Base-by-base conservation (phyloP, 1,140 invertebrate genomes). In the Marisa cornuarietis region DNA sequence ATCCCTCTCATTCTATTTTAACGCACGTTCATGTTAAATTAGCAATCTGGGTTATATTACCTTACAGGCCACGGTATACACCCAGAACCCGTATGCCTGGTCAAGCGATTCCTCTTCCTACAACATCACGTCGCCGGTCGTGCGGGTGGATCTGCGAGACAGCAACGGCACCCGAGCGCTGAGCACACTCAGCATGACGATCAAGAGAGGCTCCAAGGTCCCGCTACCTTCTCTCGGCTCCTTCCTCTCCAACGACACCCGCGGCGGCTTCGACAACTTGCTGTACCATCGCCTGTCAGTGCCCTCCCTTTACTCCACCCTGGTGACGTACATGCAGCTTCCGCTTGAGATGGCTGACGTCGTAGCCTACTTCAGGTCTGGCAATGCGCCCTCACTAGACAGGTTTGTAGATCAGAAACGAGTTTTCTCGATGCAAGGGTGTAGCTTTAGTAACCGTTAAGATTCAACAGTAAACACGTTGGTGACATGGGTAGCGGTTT, bases 231-330 rank as follows among this genome's bases (percentile, higher is more conserved):
- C 11, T 11, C 54, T 49, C 13, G n/a, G 66, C 61, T 63, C 52
- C 18, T 72, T 69, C 20, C 20, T 24, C 71, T 22, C 61, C 58
- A 49, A 26, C 31, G 71, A 79, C 9, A 63, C 61, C 14, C 24
- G 65, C 16, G 26, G 9, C 9, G 78, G 62, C 16, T 26, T 71
- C 24, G 26, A 66, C 58, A 42, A 61, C 54, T 62, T 79, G 69
- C 52, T 72, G 58, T 79, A 79, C 31, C 78, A 79, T 65, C 68
- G 51, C 61, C 68, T 79, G 14, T 22, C 31, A 24, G 58, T 79
- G 16, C n/a, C 49, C 65, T 51, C 62, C 20, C 24, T 14, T 10
- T 8, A 52, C 11, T 71, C 73, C 31, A 22, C 54, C 14, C 14
- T 52, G 18, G 42, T 74, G 16, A 66, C 74, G 6, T 62, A n/a